Evolutionary conservation across 2,888 invertebrate species (phyloP), one percentile per base, ranked within the genome.

Genomic region (Adelognathus sp.): DNA sequence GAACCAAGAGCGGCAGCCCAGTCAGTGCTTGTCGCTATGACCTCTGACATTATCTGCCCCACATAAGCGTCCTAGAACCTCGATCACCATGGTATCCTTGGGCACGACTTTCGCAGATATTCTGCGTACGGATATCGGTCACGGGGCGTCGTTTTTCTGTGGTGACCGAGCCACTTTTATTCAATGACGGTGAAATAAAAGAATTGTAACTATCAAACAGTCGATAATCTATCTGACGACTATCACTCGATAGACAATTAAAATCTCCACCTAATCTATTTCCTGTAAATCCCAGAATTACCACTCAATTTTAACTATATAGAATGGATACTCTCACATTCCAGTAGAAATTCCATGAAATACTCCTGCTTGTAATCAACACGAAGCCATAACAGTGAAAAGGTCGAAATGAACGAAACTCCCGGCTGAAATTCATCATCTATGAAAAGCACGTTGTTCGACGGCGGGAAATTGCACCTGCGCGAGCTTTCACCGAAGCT

Each of bases 21-120:
- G 33, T 50, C 44, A 33, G 56, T 6, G 44, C 61, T 67, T 27
- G 44, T 56, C 27, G 52, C 33, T 27, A 44, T 61, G 82, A 84
- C 86, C 86, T 80, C 69, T 86, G 85, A 86, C 86, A 85, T 86
- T 85, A 83, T 66, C 78, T 83, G 82, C 74, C 82, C 85, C 82
- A 83, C 80, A 83, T 83, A 83, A 80, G 83, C 71, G 72, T 75
- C 78, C 85, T 73, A 81, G 83, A 83, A 78, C 60, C 69, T 58
- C 64, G 67, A 75, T 75, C 71, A 58, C 69, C 71, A 72, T 72
- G 72, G 50, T 67, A 71, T 77, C 39, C 56, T 46, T 14, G 29
- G 29, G 29, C 21, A 50, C 21, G n/a, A 50, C 36, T 36, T 36
- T 36, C 36, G 61, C 29, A 31, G 41, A 44, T 67, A 72, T 67